Conservation (phyloP, 2,888 invertebrate genomes). For the Apamea sordens region DNA sequence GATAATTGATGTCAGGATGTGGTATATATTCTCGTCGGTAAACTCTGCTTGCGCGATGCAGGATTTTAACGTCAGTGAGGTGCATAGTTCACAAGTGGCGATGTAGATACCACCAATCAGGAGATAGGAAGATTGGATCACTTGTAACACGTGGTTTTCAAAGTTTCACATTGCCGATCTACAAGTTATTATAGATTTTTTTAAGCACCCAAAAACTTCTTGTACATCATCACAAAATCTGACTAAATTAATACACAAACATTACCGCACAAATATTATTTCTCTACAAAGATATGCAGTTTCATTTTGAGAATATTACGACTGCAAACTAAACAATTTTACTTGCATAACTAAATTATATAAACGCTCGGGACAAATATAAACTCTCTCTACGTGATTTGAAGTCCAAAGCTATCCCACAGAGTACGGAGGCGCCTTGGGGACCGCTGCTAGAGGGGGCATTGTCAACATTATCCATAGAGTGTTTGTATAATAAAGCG, state of each 20-base stretch:
- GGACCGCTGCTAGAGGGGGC: background rate
- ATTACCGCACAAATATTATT: slow-evolving; percentile 21
- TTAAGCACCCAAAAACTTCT: background rate
- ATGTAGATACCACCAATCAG: background rate
- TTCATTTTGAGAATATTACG: slow-evolving; percentile 40
- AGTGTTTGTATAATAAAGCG: background rate
- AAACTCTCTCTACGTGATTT: slow-evolving; percentile 56
- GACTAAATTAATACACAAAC: background rate
- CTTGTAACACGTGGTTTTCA: background rate
- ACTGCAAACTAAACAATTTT: slow-evolving; percentile 55
- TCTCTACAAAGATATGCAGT: slow-evolving; percentile 34
- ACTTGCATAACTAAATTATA: slow-evolving; percentile 50
- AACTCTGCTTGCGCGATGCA: background rate
- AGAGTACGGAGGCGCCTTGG: background rate
- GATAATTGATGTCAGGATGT: background rate
- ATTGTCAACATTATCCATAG: background rate
- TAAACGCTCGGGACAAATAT: slow-evolving; percentile 48
- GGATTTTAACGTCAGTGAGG: background rate
- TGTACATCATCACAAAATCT: background rate
- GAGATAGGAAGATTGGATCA: no score
- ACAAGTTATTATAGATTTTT: background rate
- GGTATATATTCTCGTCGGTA: background rate
- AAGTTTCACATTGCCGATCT: background rate
- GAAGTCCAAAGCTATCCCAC: slow-evolving; percentile 32
- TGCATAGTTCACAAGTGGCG: background rate